These are phyloP conservation scores for Meles meles DNA, from an alignment of 2,113 vertebrate species.

Conservation along the genomic window DNA sequence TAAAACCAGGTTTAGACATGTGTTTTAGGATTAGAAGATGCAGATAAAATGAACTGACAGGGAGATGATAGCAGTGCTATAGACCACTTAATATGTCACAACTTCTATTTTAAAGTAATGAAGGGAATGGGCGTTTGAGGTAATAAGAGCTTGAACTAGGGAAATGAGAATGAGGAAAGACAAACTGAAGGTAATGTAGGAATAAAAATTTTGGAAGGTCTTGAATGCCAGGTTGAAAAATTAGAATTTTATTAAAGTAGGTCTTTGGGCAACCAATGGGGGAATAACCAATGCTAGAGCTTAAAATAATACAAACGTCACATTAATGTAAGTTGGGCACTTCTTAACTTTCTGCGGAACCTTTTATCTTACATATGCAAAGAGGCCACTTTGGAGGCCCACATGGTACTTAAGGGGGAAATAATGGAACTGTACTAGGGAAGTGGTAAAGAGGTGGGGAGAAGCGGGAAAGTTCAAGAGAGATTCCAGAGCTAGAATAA, in stretches of 20 bases:
- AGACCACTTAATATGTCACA: background rate
- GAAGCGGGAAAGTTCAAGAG: background rate
- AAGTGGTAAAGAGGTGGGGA: background rate
- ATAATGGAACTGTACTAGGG: background rate
- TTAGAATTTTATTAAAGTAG: background rate
- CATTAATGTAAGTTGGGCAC: background rate
- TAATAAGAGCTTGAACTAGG: background rate
- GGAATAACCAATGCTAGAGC: background rate
- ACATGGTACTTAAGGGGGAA: background rate
- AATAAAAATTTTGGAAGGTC: background rate
- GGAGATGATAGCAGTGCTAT: background rate
- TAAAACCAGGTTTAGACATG: background rate
- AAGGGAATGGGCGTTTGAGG: background rate
- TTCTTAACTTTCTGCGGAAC: background rate
- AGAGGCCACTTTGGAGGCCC: background rate
- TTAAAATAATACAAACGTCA: slow-evolving; percentile 21
- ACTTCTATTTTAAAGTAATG: background rate
- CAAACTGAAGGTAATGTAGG: background rate
- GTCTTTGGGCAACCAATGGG: background rate
- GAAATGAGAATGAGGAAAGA: background rate
- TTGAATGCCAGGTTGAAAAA: background rate
- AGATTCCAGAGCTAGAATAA: background rate
- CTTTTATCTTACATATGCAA: background rate
- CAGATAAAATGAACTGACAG: background rate
- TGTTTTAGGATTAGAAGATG: background rate